Evolutionary conservation across 2,797 vertebrate genomes (phyloP).

Genomic region (Hydrocynus forskahlii): DNA sequence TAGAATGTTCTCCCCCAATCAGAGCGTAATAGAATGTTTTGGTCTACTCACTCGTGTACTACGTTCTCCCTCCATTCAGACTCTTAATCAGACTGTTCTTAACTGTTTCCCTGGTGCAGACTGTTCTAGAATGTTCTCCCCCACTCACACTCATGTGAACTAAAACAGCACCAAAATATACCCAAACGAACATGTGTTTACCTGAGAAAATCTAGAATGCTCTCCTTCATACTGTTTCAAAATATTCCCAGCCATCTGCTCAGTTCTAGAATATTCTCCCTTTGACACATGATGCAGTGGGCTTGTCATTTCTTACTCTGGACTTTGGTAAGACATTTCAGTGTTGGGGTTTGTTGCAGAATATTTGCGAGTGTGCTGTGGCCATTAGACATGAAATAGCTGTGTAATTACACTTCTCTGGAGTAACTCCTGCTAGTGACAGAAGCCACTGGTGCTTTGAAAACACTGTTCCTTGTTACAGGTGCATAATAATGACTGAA

Average conservation of each 20-base stretch:
- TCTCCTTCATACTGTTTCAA: neutral
- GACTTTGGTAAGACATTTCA: neutral
- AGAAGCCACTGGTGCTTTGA: slow-evolving; percentile 4
- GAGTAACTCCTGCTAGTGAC: neutral
- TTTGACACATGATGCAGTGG: no score
- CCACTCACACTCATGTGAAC: neutral
- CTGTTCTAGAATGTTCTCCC: neutral
- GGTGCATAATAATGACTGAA: neutral
- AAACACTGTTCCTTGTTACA: neutral
- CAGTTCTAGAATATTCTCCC: no score
- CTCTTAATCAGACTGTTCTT: neutral
- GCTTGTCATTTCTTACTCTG: neutral
- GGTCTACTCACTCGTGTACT: neutral
- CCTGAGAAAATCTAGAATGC: neutral
- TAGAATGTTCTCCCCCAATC: neutral
- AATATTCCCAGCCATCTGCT: no score
- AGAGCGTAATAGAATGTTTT: neutral
- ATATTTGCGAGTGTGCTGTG: neutral
- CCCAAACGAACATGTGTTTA: no score
- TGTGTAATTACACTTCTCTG: neutral
- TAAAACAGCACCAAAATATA: no score
- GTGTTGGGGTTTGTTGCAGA: neutral
- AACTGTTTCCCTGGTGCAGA: no score
- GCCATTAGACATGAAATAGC: neutral
- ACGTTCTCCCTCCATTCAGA: neutral